Conservation (phyloP, 2,888 invertebrate species). For the Yponomeuta malinellus region DNA sequence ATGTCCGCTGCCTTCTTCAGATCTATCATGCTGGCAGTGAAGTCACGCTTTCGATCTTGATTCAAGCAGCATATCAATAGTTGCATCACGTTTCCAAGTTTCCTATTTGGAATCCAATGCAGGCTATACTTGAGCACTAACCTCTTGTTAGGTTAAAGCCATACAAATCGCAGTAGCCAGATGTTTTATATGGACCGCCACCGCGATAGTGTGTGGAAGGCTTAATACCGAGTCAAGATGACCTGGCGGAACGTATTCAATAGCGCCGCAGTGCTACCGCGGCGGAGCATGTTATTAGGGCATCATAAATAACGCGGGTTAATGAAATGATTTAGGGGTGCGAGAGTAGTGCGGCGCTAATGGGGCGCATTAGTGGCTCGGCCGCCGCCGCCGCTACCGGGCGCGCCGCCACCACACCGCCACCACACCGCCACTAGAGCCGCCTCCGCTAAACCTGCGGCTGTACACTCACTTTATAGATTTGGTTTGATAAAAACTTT, state of each 20-base stretch:
- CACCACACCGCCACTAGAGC: not conserved
- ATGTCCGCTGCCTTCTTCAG: too few species aligned
- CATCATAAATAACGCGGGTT: not conserved
- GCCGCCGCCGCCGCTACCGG: not conserved
- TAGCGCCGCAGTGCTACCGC: not conserved
- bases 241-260: not conserved
- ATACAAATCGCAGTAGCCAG: too few species aligned
- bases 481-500: too few species aligned
- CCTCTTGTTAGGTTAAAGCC: too few species aligned
- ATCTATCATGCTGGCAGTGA: too few species aligned
- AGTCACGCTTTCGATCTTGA: too few species aligned
- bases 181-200: not conserved
- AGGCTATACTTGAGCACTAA: too few species aligned
- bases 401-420: not conserved
- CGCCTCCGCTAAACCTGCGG: not conserved
- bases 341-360: conserved; percentile 1
- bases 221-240: not conserved
- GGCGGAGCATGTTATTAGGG: not conserved
- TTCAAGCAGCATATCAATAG: too few species aligned
- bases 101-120: too few species aligned
- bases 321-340: conserved; percentile 10
- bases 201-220: not conserved
- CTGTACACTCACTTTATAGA: not conserved
- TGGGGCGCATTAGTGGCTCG: conserved; percentile 9
- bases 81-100: too few species aligned